Evolutionary conservation across 2,797 vertebrate genomes (phyloP).

Genomic region (Lycodopsis pacificus): DNA sequence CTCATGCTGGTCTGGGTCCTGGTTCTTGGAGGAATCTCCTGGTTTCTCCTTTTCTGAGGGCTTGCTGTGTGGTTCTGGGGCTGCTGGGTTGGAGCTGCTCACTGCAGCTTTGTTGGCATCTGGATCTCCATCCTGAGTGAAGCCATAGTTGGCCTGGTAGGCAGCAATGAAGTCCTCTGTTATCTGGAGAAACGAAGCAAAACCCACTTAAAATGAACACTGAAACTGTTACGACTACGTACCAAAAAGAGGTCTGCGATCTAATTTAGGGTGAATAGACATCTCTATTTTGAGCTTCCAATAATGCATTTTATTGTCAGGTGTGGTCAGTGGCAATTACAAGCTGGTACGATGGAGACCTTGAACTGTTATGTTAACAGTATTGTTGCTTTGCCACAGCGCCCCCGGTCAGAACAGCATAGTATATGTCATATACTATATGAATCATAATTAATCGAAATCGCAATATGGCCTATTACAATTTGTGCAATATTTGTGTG

Average conservation of each 20-base stretch:
- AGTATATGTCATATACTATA: too few relatives aligned
- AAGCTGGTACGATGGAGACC: background rate
- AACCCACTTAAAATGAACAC: constrained; percentile 36
- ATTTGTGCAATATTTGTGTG: background rate
- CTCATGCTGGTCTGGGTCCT: constrained; percentile 40
- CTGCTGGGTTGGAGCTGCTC: constrained; percentile 39
- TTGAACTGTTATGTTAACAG: background rate
- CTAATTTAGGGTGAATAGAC: background rate
- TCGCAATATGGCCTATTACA: too few relatives aligned
- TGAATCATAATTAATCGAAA: background rate
- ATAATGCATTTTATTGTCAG: background rate
- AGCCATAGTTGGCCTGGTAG: constrained; percentile 96
- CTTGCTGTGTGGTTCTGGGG: constrained; percentile 36
- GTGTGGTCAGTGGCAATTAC: background rate
- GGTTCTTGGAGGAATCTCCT: constrained; percentile 6
- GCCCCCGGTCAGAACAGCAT: too few relatives aligned
- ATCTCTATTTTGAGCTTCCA: background rate
- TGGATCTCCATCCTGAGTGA: constrained; percentile 82
- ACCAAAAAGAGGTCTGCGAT: background rate
- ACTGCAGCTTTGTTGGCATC: constrained; percentile 68
- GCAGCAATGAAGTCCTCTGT: constrained; percentile 96
- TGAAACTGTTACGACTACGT: constrained; percentile 13
- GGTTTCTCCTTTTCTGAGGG: constrained; percentile 48
- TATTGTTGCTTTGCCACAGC: background rate
- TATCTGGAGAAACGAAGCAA: constrained; percentile 82